Evolutionary conservation across 1,140 invertebrate species (phyloP), one percentile per base, ranked within the genome.

Genomic region (Subanguina moxae): DNA sequence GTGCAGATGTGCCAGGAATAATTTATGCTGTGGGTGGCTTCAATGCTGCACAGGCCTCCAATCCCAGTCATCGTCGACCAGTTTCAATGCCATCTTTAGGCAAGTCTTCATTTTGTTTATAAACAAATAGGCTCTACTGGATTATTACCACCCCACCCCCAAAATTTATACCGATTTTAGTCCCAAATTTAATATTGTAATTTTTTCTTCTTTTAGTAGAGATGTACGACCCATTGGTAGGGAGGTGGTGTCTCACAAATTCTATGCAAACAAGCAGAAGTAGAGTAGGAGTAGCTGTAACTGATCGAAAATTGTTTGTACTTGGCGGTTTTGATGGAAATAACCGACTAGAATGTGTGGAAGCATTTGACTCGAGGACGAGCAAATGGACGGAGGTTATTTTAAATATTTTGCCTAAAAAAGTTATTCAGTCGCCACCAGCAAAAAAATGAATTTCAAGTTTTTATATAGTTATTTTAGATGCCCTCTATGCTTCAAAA

Each of bases 11-110:
- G 46, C 82, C 85, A 52, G 91, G 91, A 0, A 87, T 90, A 76
- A 92, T 94, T 70, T 93, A 90, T 84, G 91, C 90, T 69, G 90
- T 93, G 67, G 91, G 91, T 13, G 91, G 91, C 3, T 83, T 92
- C 13, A 62, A 52, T 52, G n/a, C 48, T 52, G 48, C 48, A 19
- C 48, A 52, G 3, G n/a, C 48, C n/a, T 52, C 15, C 1, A 7
- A 52, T 38, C 32, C 32, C 11, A 52, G 48, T 52, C 48, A 52
- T 52, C 48, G 48, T 19, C 48, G 48, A 8, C 48, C 48, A 52
- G 32, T 38, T 11, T 38, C 32, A 38, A 38, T 38, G 11, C 32
- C 32, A 3, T 38, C 32, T 11, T 38, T 38, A 11, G 32, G 32
- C 11, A 38, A 38, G 32, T 38, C 32, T 11, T 38, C 32, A 38